phyloP scores from a whole-genome alignment of 1,140 invertebrate species.

The Trinorchestia longiramus region DNA sequence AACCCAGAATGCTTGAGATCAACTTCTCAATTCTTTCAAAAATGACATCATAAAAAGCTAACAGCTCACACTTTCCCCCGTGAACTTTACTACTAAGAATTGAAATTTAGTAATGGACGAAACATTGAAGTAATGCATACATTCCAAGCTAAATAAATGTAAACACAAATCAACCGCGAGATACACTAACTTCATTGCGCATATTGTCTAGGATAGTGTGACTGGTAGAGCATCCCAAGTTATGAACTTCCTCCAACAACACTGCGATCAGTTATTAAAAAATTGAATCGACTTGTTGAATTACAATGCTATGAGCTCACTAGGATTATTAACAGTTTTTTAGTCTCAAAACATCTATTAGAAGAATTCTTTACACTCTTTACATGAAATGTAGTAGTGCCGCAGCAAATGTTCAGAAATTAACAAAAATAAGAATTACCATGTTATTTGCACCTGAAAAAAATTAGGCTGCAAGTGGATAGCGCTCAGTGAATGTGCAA shows the following conservation, averaged over 20 bases:
- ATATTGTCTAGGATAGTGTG: neutral
- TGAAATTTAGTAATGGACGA: neutral
- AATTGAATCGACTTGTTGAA: neutral
- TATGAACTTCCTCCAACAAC: neutral
- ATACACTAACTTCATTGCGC: neutral
- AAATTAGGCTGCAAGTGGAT: neutral
- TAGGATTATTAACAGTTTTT: neutral
- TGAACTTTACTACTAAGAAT: neutral
- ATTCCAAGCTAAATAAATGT: neutral
- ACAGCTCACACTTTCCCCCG: neutral
- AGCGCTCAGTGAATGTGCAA: neutral
- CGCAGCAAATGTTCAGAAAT: neutral
- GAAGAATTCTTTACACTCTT: neutral
- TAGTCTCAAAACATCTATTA: neutral
- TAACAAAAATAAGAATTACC: neutral
- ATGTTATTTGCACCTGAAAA: neutral
- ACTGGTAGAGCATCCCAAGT: neutral
- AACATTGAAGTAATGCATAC: neutral
- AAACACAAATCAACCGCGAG: neutral
- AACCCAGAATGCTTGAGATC: neutral
- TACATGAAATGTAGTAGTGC: neutral
- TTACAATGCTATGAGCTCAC: neutral
- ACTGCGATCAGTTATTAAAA: neutral
- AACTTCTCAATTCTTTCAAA: neutral
- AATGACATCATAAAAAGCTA: neutral